phyloP scores from a whole-genome alignment of 2,113 vertebrate species.

The Perca schrenkii region DNA sequence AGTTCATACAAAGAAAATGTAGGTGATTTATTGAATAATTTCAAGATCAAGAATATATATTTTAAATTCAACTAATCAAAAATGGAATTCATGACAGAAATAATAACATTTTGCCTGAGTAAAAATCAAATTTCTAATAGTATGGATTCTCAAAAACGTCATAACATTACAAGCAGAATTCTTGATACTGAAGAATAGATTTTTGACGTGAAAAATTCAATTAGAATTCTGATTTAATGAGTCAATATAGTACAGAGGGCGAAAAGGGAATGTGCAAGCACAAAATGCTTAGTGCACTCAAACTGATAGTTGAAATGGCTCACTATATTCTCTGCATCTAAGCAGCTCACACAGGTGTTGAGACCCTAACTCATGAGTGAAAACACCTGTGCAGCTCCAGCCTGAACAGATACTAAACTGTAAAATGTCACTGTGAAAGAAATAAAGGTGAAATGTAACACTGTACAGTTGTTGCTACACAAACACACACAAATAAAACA shows the following conservation, averaged over 20 bases:
- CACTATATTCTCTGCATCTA: not conserved
- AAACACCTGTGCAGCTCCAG: not conserved
- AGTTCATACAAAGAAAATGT: not conserved
- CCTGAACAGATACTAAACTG: not conserved
- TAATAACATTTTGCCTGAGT: too few species aligned
- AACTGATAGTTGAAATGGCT: not conserved
- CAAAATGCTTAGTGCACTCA: not conserved
- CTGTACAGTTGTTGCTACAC: slow-evolving; percentile 1
- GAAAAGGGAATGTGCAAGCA: not conserved
- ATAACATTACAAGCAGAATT: not conserved
- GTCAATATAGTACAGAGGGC: not conserved
- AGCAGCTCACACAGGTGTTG: not conserved
- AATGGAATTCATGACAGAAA: not conserved
- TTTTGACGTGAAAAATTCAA: not conserved
- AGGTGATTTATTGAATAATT: not conserved
- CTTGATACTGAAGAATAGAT: not conserved
- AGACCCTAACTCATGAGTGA: not conserved
- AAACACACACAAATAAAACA: not conserved
- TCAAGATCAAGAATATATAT: not conserved
- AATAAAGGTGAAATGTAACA: slow-evolving; percentile 6
- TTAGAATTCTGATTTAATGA: too few species aligned
- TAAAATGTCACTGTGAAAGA: not conserved
- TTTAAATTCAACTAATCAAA: not conserved
- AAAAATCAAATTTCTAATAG: not conserved
- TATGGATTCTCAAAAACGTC: not conserved